phyloP scores from a whole-genome alignment of 2,888 invertebrate species.

The Zeuzera pyrina region DNA sequence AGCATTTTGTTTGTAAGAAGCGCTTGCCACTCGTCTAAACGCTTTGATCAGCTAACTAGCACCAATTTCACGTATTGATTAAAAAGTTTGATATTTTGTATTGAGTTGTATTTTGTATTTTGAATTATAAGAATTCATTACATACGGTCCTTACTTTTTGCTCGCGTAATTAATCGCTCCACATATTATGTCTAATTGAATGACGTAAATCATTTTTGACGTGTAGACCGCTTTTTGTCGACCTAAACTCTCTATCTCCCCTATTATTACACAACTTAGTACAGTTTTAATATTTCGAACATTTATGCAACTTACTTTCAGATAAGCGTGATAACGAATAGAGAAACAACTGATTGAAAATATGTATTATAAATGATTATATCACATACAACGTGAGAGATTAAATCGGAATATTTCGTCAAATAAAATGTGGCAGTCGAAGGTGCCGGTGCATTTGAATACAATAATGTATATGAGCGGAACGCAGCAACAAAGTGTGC shows the following conservation, averaged over 20 bases:
- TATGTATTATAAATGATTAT: conserved; percentile 1
- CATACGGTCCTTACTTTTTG: conserved; percentile 17
- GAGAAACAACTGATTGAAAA: conserved; percentile 2
- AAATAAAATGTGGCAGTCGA: conserved; percentile 5
- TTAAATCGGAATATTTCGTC: conserved; percentile 1
- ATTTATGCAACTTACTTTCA: conserved; percentile 1
- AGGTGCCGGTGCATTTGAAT: conserved; percentile 37
- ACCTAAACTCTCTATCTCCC: conserved; percentile 1
- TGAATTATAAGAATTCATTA: neutral
- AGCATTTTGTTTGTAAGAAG: no score
- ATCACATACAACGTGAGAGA: conserved; percentile 1
- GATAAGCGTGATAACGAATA: conserved; percentile 1
- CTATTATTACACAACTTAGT: conserved; percentile 1
- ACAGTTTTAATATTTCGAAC: conserved; percentile 1
- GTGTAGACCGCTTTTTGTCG: neutral
- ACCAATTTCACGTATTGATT: no score
- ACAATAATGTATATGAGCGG: conserved; percentile 30
- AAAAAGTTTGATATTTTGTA: no score
- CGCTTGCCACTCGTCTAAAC: no score
- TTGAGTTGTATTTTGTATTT: no score
- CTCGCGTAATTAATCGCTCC: conserved; percentile 21
- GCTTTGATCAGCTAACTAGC: no score
- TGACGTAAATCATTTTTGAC: conserved; percentile 15
- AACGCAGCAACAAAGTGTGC: conserved; percentile 24
- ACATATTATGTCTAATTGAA: conserved; percentile 2